phyloP scores from a whole-genome alignment of 2,113 vertebrate species.

The Tautogolabrus adspersus region DNA sequence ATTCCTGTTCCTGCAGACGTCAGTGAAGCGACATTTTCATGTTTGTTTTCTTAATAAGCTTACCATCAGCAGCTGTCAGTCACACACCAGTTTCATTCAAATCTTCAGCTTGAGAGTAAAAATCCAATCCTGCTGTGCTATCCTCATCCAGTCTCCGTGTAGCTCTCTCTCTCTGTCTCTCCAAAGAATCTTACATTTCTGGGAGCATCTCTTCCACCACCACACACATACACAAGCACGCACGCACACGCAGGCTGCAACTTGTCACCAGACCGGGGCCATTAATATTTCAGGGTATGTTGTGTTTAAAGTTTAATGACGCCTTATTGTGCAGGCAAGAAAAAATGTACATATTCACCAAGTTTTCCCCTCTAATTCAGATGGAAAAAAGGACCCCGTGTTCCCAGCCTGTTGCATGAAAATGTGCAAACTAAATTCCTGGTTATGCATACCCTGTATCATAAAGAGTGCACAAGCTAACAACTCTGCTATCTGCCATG shows the following conservation, averaged over 20 bases:
- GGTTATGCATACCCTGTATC: background rate
- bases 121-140: conserved; percentile 37
- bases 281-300: conserved; percentile 79
- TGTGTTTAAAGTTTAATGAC: conserved; percentile 71
- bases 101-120: conserved; percentile 26
- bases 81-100: conserved; percentile 50
- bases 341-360: conserved; percentile 28
- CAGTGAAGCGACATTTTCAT: background rate
- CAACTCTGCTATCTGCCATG: background rate
- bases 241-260: conserved; percentile 19
- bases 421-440: background rate
- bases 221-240: background rate
- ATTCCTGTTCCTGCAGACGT: background rate
- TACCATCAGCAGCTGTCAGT: conserved; percentile 70
- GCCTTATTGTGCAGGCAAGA: conserved; percentile 25
- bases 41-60: conserved; percentile 30
- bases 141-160: conserved; percentile 22
- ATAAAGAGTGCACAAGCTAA: too few relatives aligned
- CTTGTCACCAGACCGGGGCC: conserved; percentile 69
- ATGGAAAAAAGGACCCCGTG: background rate
- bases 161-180: conserved; percentile 18
- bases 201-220: conserved; percentile 37
- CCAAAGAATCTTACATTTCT: conserved; percentile 51
- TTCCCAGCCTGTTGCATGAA: background rate
- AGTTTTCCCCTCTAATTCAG: conserved; percentile 1